A percentile compares a stretch with the other conserved stretches of the same genome.
These are phyloP conservation scores for Ormyrus labotus DNA, from an alignment of 2,888 invertebrate genomes.

Conservation along the genomic window DNA sequence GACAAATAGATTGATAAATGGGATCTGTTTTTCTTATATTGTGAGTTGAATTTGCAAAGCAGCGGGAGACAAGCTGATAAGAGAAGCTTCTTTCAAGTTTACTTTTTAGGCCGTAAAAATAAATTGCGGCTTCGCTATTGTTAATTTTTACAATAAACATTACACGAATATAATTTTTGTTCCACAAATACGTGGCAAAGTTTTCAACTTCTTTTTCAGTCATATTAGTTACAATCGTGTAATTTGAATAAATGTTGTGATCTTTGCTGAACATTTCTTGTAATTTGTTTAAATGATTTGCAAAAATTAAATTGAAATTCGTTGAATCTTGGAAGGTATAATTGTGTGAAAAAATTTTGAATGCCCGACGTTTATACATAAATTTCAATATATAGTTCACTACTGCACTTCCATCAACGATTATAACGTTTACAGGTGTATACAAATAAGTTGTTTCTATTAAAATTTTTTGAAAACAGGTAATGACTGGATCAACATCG, in stretches of 20 bases:
- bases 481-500: background rate
- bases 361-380: no score
- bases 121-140: background rate
- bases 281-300: background rate
- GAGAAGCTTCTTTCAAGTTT: background rate
- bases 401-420: background rate
- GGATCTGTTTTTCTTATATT: background rate
- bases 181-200: background rate
- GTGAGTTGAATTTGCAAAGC: background rate
- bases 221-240: conserved; percentile 2
- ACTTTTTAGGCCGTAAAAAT: background rate
- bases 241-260: conserved; percentile 9
- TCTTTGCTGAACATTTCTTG: background rate
- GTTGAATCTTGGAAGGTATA: background rate
- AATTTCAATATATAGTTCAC: conserved; percentile 7
- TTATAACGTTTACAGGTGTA: background rate
- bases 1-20: background rate
- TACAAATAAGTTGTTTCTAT: background rate
- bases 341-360: background rate
- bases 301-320: conserved; percentile 13
- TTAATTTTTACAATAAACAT: background rate
- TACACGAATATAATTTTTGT: background rate
- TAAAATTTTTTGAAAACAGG: background rate
- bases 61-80: background rate
- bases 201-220: background rate